phyloP scores from a whole-genome alignment of 2,113 vertebrate genomes.

The Dicaeum eximium region DNA sequence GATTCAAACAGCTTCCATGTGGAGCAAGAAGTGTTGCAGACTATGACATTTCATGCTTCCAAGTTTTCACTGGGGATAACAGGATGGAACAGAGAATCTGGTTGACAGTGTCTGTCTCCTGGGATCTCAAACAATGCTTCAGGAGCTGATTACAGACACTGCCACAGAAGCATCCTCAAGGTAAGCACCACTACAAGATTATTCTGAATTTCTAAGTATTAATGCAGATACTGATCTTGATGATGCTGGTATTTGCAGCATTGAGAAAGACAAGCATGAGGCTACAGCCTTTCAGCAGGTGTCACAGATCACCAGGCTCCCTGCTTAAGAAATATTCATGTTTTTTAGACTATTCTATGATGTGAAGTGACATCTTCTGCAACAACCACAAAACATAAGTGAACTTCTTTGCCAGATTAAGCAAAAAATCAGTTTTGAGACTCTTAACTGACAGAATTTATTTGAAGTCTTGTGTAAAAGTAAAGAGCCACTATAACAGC shows the following conservation, averaged over 20 bases:
- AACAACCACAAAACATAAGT: neutral
- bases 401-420: neutral
- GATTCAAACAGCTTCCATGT: accelerated
- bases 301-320: neutral
- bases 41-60: neutral
- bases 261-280: neutral
- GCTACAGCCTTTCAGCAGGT: neutral
- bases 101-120: neutral
- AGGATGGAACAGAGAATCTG: neutral
- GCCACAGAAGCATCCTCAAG: neutral
- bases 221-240: neutral
- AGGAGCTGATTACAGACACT: neutral
- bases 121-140: neutral
- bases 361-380: neutral
- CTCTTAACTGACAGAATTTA: neutral
- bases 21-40: neutral
- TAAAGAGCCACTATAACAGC: neutral
- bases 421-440: neutral
- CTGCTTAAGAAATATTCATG: neutral
- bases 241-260: neutral
- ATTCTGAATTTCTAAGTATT: neutral
- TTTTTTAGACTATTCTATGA: neutral
- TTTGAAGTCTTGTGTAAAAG: neutral
- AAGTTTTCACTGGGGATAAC: neutral
- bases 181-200: neutral